phyloP scores from a whole-genome alignment of 37 sponge, comb jelly and placozoan species.

The Spongia lamella region DNA sequence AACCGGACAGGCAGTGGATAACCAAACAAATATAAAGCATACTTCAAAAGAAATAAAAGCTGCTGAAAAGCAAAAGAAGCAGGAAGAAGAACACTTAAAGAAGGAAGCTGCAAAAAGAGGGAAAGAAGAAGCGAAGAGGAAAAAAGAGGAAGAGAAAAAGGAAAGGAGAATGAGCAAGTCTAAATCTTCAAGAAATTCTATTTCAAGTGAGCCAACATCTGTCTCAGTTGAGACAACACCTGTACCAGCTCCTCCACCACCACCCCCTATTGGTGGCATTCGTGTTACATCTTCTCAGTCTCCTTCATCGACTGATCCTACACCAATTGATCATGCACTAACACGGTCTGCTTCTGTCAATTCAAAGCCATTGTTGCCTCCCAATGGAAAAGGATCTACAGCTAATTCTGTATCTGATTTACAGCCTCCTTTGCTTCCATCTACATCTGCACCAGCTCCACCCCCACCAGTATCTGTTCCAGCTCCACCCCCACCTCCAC shows the following conservation, averaged over 20 bases:
- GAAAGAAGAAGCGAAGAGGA: neutral
- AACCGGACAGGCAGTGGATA: neutral
- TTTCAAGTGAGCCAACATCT: neutral
- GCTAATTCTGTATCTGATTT: neutral
- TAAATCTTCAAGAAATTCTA: neutral
- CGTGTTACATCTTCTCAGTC: neutral
- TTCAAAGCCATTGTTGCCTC: constrained; percentile 21
- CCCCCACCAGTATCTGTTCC: neutral
- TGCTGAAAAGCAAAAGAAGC: neutral
- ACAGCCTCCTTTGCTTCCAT: neutral
- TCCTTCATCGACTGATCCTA: neutral
- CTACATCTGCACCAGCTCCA: neutral
- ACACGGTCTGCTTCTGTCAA: neutral
- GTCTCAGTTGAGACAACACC: neutral
- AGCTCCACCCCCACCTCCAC: neutral
- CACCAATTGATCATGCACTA: neutral
- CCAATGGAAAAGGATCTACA: neutral
- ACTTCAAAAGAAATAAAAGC: neutral
- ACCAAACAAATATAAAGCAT: constrained; percentile 1
- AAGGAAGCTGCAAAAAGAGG: neutral
- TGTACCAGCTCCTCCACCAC: neutral
- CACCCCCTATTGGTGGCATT: neutral
- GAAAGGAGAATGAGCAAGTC: neutral
- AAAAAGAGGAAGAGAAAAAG: neutral
- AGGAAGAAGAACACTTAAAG: neutral